Percentiles rank a stretch among this genome's conserved stretches.
phyloP scores from a whole-genome alignment of 2,113 vertebrate species.

The Macroglossus sobrinus region DNA sequence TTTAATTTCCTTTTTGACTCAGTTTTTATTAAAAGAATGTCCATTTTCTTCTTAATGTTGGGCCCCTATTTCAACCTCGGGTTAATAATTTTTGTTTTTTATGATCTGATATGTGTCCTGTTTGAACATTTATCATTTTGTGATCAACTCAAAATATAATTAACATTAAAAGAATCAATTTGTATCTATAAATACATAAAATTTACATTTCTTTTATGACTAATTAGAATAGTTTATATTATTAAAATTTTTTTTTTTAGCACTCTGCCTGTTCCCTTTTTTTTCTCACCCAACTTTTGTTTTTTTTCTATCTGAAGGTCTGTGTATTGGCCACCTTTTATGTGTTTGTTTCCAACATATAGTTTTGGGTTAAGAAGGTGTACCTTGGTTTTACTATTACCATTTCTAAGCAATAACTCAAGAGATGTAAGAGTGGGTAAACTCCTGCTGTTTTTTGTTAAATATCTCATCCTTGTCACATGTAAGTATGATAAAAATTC shows the following conservation, averaged over 20 bases:
- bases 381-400: not conserved
- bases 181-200: not conserved
- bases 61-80: not conserved
- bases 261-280: not conserved
- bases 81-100: not conserved
- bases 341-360: not conserved
- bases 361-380: not conserved
- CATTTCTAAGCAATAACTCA: not conserved
- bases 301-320: not conserved
- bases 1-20: not conserved
- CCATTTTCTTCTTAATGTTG: not conserved
- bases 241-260: not conserved
- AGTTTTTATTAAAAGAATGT: not conserved
- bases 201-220: not conserved
- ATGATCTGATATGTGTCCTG: not conserved
- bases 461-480: not conserved
- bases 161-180: not conserved
- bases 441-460: not conserved
- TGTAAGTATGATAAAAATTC: not conserved
- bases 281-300: not conserved
- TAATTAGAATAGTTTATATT: not conserved
- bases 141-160: not conserved
- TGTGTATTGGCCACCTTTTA: not conserved
- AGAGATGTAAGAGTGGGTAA: not conserved
- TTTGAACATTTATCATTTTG: not conserved